Conservation (phyloP, 1,140 invertebrate genomes). For the Ceratosolen solmsi region DNA sequence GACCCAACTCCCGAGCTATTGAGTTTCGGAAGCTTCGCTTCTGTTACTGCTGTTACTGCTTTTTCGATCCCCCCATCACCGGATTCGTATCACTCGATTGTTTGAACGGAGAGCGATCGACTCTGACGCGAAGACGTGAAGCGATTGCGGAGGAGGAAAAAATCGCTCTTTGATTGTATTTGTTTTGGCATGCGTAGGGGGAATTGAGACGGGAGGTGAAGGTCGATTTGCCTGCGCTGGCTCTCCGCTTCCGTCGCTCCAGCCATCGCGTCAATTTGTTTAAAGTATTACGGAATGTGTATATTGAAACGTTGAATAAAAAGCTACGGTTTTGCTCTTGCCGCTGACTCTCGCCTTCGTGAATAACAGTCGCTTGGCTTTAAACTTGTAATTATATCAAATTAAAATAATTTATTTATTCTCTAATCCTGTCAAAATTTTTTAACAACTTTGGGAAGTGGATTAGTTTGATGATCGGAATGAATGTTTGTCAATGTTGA, state of each 20-base stretch:
- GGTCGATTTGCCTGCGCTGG: conserved; percentile 11
- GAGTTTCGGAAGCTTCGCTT: background rate
- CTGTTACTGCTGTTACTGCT: background rate
- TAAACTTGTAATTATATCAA: background rate
- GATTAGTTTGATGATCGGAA: background rate
- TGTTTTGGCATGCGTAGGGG: conserved; percentile 35
- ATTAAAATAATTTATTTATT: background rate
- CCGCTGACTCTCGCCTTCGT: background rate
- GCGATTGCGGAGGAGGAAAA: conserved; percentile 2
- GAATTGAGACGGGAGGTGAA: background rate
- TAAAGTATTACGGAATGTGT: conserved; percentile 5
- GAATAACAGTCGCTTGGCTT: no score
- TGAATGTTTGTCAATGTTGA: background rate
- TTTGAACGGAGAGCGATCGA: conserved; percentile 6
- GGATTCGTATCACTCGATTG: background rate
- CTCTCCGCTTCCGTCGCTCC: background rate
- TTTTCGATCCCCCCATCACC: background rate
- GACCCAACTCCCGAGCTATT: background rate
- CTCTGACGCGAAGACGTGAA: background rate
- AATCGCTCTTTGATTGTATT: conserved; percentile 51
- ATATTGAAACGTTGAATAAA: background rate
- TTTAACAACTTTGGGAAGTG: background rate
- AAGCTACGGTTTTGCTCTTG: no score
- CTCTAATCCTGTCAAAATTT: background rate
- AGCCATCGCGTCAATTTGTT: conserved; percentile 10